These are phyloP conservation scores for Nasonia oneida DNA, from an alignment of 2,888 invertebrate species.

Conservation along the genomic window DNA sequence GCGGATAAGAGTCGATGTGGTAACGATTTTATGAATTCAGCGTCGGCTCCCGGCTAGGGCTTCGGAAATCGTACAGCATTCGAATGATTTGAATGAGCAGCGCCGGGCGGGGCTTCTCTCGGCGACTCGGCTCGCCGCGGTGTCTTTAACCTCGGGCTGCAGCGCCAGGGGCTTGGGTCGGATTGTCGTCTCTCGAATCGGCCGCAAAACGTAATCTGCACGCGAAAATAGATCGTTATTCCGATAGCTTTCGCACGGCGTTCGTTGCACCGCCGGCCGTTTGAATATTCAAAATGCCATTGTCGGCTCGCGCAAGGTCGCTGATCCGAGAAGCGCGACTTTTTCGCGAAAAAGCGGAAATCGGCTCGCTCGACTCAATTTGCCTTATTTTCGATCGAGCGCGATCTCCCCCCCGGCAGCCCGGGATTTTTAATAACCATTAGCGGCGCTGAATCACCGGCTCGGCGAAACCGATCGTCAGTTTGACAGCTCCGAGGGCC, in stretches of 20 bases:
- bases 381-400: constrained; percentile 33
- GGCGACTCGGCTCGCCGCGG: neutral
- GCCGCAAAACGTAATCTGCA: neutral
- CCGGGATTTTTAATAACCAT: constrained; percentile 35
- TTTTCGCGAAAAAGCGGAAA: constrained; percentile 67
- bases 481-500: constrained; percentile 33
- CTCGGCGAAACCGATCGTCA: neutral
- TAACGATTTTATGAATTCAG: constrained; percentile 76
- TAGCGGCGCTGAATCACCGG: neutral
- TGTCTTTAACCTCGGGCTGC: constrained; percentile 56
- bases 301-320: constrained; percentile 71
- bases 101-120: constrained; percentile 60
- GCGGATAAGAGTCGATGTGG: constrained; percentile 66
- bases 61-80: constrained; percentile 79
- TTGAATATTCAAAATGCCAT: constrained; percentile 74
- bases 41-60: constrained; percentile 72
- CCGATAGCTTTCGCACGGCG: constrained; percentile 66
- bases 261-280: constrained; percentile 71
- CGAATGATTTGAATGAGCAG: constrained; percentile 75
- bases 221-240: constrained; percentile 55
- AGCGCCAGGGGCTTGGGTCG: neutral
- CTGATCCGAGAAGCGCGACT: constrained; percentile 67
- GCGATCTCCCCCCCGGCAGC: neutral
- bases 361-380: constrained; percentile 55
- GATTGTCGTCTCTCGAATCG: neutral